Percentiles rank a stretch among this genome's conserved stretches.
Conservation (phyloP, 2,888 invertebrate genomes). For the Trichopria drosophilae region DNA sequence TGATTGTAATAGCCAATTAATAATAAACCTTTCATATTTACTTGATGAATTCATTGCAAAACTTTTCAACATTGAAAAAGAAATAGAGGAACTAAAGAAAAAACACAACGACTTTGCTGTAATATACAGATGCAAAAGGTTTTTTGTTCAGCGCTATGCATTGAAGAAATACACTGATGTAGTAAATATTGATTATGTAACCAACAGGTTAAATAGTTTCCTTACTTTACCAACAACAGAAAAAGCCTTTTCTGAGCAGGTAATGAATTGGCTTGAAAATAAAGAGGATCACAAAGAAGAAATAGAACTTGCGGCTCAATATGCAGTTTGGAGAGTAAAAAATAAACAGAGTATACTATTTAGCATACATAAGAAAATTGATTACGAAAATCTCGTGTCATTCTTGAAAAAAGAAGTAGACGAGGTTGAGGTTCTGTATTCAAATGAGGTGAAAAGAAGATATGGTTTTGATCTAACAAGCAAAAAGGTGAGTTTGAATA, state of each 20-base stretch:
- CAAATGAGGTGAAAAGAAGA: slow-evolving; percentile 27
- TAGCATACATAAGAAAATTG: slow-evolving; percentile 25
- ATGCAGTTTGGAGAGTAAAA: slow-evolving; percentile 27
- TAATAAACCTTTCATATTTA: slow-evolving; percentile 23
- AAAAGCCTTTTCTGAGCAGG: slow-evolving; percentile 24
- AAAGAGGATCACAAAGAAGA: slow-evolving; percentile 25
- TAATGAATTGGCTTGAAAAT: slow-evolving; percentile 26
- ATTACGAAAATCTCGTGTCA: slow-evolving; percentile 26
- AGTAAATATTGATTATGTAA: slow-evolving; percentile 25
- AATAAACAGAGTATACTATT: slow-evolving; percentile 28
- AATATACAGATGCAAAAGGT: slow-evolving; percentile 24
- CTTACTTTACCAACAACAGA: slow-evolving; percentile 24
- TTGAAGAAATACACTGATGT: slow-evolving; percentile 26
- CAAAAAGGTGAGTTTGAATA: slow-evolving; percentile 23
- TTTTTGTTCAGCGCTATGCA: slow-evolving; percentile 25
- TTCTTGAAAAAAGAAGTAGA: slow-evolving; percentile 27
- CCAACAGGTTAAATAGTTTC: slow-evolving; percentile 24
- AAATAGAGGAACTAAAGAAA: slow-evolving; percentile 28
- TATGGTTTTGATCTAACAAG: slow-evolving; percentile 26
- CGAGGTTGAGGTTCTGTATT: slow-evolving; percentile 22
- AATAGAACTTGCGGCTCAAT: slow-evolving; percentile 26
- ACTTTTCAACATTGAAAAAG: slow-evolving; percentile 26
- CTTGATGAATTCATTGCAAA: slow-evolving; percentile 24
- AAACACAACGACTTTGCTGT: slow-evolving; percentile 26
- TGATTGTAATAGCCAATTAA: slow-evolving; percentile 19